Conservation (phyloP, 2,888 invertebrate genomes). For the Iphiclides podalirius region DNA sequence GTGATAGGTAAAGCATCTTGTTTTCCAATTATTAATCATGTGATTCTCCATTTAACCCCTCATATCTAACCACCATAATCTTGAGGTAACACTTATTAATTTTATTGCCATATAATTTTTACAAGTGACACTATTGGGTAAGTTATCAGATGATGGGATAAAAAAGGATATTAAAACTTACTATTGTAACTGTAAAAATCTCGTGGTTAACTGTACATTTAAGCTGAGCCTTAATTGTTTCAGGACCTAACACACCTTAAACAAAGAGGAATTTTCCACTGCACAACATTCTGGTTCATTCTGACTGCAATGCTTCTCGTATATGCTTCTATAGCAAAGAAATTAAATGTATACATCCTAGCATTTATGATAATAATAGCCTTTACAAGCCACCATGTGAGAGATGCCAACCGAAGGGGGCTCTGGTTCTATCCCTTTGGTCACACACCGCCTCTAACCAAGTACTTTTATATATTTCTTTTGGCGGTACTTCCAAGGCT, state of each 20-base stretch:
- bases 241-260: slow-evolving; percentile 55
- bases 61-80: too few species aligned
- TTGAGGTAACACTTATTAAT: too few species aligned
- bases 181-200: too few species aligned
- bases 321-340: slow-evolving; percentile 47
- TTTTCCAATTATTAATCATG: too few species aligned
- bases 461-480: slow-evolving; percentile 45
- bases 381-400: slow-evolving; percentile 56
- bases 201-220: too few species aligned
- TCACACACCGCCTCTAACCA: slow-evolving; percentile 48
- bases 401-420: slow-evolving; percentile 61
- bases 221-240: too few species aligned
- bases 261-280: slow-evolving; percentile 60
- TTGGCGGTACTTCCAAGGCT: slow-evolving; percentile 46
- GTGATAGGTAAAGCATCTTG: too few species aligned
- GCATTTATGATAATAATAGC: slow-evolving; percentile 56
- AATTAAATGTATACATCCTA: slow-evolving; percentile 45
- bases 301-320: slow-evolving; percentile 38
- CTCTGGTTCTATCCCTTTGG: slow-evolving; percentile 64
- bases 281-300: slow-evolving; percentile 54
- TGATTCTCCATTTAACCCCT: too few species aligned
- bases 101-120: too few species aligned
- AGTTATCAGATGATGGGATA: too few species aligned
- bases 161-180: too few species aligned
- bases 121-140: too few species aligned